Percentiles rank a stretch among this genome's conserved stretches.
phyloP scores from a whole-genome alignment of 2,113 vertebrate genomes.

The Tragelaphus strepsiceros region DNA sequence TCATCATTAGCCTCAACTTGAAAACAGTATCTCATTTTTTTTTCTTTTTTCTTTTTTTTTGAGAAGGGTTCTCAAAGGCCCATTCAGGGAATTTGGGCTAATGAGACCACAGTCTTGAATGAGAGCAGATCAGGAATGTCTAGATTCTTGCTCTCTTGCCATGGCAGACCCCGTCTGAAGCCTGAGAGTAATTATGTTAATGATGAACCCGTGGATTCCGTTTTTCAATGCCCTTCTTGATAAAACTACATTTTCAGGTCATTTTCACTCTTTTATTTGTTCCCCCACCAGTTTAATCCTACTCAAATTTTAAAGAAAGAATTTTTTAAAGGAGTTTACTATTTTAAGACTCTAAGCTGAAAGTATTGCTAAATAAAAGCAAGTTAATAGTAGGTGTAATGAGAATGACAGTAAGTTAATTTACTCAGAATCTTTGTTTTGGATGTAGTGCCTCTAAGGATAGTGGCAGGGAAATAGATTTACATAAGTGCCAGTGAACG shows the following conservation, averaged over 20 bases:
- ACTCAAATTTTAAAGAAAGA: neutral
- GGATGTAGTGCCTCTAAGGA: neutral
- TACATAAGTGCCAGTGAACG: neutral
- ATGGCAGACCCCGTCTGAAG: conserved; percentile 64
- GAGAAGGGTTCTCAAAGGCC: conserved; percentile 69
- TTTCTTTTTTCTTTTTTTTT: conserved; percentile 49
- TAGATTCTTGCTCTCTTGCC: conserved; percentile 62
- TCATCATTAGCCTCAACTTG: conserved; percentile 76
- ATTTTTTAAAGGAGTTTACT: neutral
- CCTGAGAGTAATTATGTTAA: conserved; percentile 52
- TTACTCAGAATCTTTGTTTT: neutral
- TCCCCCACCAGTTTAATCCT: neutral
- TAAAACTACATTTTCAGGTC: conserved; percentile 57
- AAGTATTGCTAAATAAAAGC: neutral
- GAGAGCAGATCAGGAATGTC: conserved; percentile 52
- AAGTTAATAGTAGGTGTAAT: neutral
- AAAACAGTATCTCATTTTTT: conserved; percentile 68
- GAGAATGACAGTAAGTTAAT: neutral
- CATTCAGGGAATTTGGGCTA: conserved; percentile 77
- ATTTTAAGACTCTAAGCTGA: neutral
- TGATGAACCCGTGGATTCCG: neutral
- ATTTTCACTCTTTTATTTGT: neutral
- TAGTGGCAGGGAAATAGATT: neutral
- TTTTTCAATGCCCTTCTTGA: conserved; percentile 2
- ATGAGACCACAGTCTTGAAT: conserved; percentile 71